phyloP scores from a whole-genome alignment of 2,888 invertebrate species.

The Zygothrica quintamaculata region DNA sequence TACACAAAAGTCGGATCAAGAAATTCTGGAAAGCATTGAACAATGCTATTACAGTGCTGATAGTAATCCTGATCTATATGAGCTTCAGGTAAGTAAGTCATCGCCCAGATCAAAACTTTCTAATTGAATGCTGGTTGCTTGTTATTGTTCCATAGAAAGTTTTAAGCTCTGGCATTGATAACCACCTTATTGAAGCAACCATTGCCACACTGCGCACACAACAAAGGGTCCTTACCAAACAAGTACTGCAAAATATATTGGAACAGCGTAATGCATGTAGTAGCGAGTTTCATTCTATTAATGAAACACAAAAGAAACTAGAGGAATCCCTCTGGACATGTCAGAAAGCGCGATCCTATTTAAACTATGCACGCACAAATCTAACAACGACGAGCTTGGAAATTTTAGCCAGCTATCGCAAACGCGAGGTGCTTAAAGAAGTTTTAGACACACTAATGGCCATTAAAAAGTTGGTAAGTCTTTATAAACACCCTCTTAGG shows the following conservation, averaged over 20 bases:
- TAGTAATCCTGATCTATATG: constrained; percentile 81
- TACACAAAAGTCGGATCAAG: constrained; percentile 83
- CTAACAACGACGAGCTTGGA: constrained; percentile 94
- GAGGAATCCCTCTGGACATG: constrained; percentile 90
- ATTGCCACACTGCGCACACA: constrained; percentile 83
- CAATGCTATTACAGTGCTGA: constrained; percentile 82
- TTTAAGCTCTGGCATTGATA: constrained; percentile 79
- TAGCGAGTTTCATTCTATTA: constrained; percentile 91
- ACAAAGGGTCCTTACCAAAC: constrained; percentile 92
- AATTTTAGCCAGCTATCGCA: constrained; percentile 95
- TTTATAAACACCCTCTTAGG: not conserved
- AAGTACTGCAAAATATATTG: constrained; percentile 95
- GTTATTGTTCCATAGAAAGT: constrained; percentile 77
- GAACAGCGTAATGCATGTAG: constrained; percentile 95
- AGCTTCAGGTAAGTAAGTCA: constrained; percentile 79
- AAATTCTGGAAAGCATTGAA: constrained; percentile 84
- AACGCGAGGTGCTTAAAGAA: constrained; percentile 92
- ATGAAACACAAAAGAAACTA: constrained; percentile 89
- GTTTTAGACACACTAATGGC: constrained; percentile 91
- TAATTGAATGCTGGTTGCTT: not conserved
- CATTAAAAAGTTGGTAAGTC: constrained; percentile 88
- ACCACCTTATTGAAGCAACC: constrained; percentile 80
- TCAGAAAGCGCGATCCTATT: constrained; percentile 88
- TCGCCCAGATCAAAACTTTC: too few relatives aligned
- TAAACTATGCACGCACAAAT: constrained; percentile 91